Percentiles rank a stretch among this genome's conserved stretches.
These are phyloP conservation scores for Acipenser ruthenus DNA, from an alignment of 2,797 vertebrate species.

Conservation along the genomic window DNA sequence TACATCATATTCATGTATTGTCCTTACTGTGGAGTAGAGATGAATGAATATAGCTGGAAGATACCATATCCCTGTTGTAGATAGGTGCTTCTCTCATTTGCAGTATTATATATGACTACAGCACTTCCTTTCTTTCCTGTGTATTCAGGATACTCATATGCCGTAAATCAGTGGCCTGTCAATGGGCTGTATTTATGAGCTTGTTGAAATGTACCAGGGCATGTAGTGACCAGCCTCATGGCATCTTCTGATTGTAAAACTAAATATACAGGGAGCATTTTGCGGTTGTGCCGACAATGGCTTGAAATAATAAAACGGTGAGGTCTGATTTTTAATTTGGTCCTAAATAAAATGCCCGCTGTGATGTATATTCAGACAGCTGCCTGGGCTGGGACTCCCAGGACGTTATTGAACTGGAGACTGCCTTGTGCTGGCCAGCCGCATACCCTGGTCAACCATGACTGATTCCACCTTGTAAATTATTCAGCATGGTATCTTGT, in stretches of 20 bases:
- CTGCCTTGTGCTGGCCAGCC: no score
- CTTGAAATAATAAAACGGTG: neutral
- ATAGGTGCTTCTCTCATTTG: no score
- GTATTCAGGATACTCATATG: neutral
- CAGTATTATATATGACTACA: neutral
- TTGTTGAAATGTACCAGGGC: neutral
- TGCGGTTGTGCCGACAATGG: neutral
- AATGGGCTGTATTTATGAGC: neutral
- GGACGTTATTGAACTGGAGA: neutral
- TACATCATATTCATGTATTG: no score
- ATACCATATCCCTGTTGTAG: no score
- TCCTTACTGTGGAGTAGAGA: no score
- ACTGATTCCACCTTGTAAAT: no score
- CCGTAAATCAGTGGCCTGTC: neutral
- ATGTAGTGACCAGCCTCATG: neutral
- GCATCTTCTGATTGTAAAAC: neutral
- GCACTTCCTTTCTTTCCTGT: neutral
- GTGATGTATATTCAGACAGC: neutral
- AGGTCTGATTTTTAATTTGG: neutral
- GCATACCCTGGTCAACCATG: no score
- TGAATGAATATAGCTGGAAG: no score
- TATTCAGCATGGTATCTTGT: no score
- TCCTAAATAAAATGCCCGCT: neutral
- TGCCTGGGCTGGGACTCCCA: neutral
- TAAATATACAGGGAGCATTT: neutral